Conservation (phyloP, 2,797 vertebrate genomes). For the Melanogrammus aeglefinus region DNA sequence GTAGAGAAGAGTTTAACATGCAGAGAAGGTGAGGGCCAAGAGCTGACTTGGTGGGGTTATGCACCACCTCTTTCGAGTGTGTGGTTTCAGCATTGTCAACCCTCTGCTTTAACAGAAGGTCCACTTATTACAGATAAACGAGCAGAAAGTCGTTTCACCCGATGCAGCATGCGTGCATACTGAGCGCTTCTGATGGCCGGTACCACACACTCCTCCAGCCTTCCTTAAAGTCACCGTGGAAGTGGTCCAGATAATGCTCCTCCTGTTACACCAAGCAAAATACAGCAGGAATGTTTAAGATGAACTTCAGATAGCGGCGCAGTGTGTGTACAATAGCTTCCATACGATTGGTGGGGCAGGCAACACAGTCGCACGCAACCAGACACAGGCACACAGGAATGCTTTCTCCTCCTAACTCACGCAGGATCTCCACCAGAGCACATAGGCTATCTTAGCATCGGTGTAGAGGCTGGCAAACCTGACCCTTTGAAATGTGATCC, state of each 20-base stretch:
- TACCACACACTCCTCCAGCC: neutral
- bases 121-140: too few relatives aligned
- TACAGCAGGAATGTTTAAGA: slow-evolving; percentile 51
- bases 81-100: too few relatives aligned
- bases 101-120: too few relatives aligned
- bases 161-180: neutral
- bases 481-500: slow-evolving; percentile 83
- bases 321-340: slow-evolving; percentile 42
- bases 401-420: slow-evolving; percentile 43
- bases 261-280: slow-evolving; percentile 28
- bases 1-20: slow-evolving; percentile 19
- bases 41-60: too few relatives aligned
- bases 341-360: slow-evolving; percentile 39
- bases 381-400: slow-evolving; percentile 55
- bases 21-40: too few relatives aligned
- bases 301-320: slow-evolving; percentile 41
- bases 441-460: slow-evolving; percentile 67
- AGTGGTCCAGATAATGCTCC: slow-evolving; percentile 9
- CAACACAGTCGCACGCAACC: slow-evolving; percentile 44
- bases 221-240: slow-evolving; percentile 12
- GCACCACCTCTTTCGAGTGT: too few relatives aligned
- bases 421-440: slow-evolving; percentile 39
- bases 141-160: too few relatives aligned
- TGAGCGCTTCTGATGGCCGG: neutral
- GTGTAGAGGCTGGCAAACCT: slow-evolving; percentile 69